Evolutionary conservation across 2,797 vertebrate genomes (phyloP).

Genomic region (Lutjanus argentimaculatus): DNA sequence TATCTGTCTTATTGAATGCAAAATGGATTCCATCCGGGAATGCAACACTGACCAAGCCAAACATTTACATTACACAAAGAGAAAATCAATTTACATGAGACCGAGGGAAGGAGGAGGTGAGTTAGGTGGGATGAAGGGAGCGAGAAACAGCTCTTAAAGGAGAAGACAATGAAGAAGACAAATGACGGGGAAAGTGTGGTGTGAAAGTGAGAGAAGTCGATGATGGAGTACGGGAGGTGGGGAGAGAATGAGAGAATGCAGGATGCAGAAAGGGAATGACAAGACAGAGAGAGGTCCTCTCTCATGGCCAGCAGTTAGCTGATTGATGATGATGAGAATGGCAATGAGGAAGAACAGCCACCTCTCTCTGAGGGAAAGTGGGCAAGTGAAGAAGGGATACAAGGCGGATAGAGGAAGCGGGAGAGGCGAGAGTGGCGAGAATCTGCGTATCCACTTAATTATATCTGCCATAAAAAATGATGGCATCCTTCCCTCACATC

Average conservation of each 20-base stretch:
- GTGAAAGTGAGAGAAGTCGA: slow-evolving; percentile 71
- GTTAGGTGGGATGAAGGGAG: slow-evolving; percentile 18
- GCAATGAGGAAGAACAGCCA: slow-evolving; percentile 79
- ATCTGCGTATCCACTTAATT: slow-evolving; percentile 63
- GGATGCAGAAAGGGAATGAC: slow-evolving; percentile 73
- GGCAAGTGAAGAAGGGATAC: slow-evolving; percentile 38
- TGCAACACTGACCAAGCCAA: slow-evolving; percentile 70
- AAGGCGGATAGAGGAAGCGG: slow-evolving; percentile 11
- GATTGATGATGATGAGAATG: slow-evolving; percentile 83
- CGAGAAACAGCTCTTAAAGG: slow-evolving; percentile 53
- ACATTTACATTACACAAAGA: slow-evolving; percentile 68
- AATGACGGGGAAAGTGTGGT: slow-evolving; percentile 62
- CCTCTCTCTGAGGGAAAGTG: slow-evolving; percentile 44
- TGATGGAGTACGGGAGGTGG: slow-evolving; percentile 67
- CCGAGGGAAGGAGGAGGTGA: slow-evolving; percentile 18
- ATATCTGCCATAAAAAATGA: slow-evolving; percentile 64
- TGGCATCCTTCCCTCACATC: slow-evolving; percentile 57
- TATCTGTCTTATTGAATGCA: slow-evolving; percentile 62
- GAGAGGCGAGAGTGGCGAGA: slow-evolving; percentile 33
- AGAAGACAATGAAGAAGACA: slow-evolving; percentile 68
- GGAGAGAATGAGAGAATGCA: slow-evolving; percentile 64
- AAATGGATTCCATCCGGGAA: slow-evolving; percentile 68
- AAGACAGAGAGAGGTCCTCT: slow-evolving; percentile 72
- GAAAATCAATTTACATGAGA: slow-evolving; percentile 73
- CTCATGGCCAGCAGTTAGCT: slow-evolving; percentile 74